These are phyloP conservation scores for Palythoa heliodiscus DNA, from an alignment of 92 coral and sea anemone genomes.

Conservation along the genomic window DNA sequence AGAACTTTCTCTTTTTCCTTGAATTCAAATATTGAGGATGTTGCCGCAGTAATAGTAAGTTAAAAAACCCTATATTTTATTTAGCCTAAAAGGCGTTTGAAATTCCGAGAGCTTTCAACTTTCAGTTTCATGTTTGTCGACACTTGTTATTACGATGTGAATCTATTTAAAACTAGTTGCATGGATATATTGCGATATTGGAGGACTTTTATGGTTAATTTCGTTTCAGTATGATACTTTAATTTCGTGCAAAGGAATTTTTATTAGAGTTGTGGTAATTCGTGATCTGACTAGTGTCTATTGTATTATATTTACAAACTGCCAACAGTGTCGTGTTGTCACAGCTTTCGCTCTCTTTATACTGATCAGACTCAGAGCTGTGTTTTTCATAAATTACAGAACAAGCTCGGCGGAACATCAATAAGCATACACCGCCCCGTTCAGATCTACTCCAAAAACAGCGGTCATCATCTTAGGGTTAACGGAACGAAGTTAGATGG, in stretches of 20 bases:
- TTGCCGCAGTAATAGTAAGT: constrained; percentile 37
- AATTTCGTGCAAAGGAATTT: background rate
- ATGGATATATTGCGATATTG: background rate
- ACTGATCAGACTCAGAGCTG: background rate
- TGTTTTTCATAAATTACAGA: constrained; percentile 23
- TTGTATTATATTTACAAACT: background rate
- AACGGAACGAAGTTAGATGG: constrained; percentile 29
- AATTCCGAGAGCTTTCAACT: background rate
- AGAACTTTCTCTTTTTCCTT: constrained; percentile 29
- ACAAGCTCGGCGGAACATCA: constrained; percentile 7
- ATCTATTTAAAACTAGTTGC: background rate
- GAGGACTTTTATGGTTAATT: background rate
- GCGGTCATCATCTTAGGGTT: constrained; percentile 26
- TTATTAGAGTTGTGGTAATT: background rate
- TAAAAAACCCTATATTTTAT: background rate
- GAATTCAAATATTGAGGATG: constrained; percentile 24
- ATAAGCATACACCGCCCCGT: constrained; percentile 26
- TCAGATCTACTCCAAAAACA: constrained; percentile 36
- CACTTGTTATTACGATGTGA: constrained; percentile 24
- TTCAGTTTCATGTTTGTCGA: background rate
- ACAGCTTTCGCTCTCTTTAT: background rate
- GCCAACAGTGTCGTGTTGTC: background rate
- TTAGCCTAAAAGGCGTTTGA: background rate
- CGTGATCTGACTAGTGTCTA: background rate
- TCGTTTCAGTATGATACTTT: background rate